These are phyloP conservation scores for Acanthosepion esculentum DNA, from an alignment of 2,888 invertebrate species.

Conservation along the genomic window DNA sequence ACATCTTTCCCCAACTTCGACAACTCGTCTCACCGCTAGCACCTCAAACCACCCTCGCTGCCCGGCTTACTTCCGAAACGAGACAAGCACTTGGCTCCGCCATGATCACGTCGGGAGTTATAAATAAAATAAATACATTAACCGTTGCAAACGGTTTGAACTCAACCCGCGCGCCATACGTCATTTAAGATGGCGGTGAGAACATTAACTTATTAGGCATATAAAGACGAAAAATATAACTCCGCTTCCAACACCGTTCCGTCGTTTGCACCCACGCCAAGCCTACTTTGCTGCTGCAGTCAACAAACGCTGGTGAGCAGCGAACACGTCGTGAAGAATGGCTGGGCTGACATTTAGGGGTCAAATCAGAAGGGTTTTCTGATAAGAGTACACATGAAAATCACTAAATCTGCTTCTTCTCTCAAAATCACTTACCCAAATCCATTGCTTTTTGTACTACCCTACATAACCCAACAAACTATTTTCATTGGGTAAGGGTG, in stretches of 20 bases:
- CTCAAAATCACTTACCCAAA: neutral
- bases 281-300: neutral
- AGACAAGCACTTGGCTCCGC: neutral
- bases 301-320: neutral
- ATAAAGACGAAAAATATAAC: neutral
- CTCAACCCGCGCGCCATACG: conserved; percentile 14
- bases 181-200: conserved; percentile 21
- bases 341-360: neutral
- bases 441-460: neutral
- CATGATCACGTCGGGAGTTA: conserved; percentile 13
- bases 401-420: neutral
- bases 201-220: conserved; percentile 18
- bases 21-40: neutral
- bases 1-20: neutral
- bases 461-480: neutral
- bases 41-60: neutral
- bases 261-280: neutral
- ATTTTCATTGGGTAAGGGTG: neutral
- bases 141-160: conserved; percentile 1
- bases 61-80: neutral
- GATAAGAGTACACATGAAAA: conserved; percentile 21
- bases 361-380: neutral
- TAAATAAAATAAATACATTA: conserved; percentile 33
- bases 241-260: neutral
- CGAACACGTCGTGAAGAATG: neutral